Base-by-base conservation (phyloP, 2,888 invertebrate species). In the Dione juno region DNA sequence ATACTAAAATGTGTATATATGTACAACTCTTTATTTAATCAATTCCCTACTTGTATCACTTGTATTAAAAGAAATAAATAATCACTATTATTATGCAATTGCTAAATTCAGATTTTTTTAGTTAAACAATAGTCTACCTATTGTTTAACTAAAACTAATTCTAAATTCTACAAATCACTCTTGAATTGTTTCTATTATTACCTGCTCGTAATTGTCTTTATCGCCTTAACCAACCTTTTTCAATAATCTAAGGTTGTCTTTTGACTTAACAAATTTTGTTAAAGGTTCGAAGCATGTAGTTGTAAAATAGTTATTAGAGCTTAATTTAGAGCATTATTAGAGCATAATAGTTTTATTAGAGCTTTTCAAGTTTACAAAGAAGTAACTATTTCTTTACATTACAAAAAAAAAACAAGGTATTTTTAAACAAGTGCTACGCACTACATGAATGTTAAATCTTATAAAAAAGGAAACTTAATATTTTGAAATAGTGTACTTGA, bases 161-260 rank as follows among this genome's bases (percentile, higher is more conserved):
- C n/a, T n/a, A n/a, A n/a, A 28, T 43, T 37, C 1, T 37, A 37
- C n/a, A 37, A 5, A 9, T n/a, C 14, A 53, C 0, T 19, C 16
- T 19, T 19, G 0, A 41, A 8, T 19, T 19, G 14, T 14, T 14
- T 41, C 21, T 43, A 14, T 59, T 61, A 58, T 61, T 66, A 72
- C 66, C 66, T 63, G 57, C 63, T 54, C 28, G 50, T 52, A 57
- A 58, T 35, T 19, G 57, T 64, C 53, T 72, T 11, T 2, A 16
- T 9, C 37, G 28, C 64, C 67, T 70, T 66, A 70, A 70, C 63
- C 66, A 58, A 54, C 35, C 57, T 41, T 61, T 72, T 64, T 37
- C 45, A 52, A 52, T 58, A 58, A 59, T 63, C 68, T 59, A 13
- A 61, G 68, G 65, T 58, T 64, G 63, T 68, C 68, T 61, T 14